Conservation (phyloP, 2,888 invertebrate species). For the Patella pellucida region DNA sequence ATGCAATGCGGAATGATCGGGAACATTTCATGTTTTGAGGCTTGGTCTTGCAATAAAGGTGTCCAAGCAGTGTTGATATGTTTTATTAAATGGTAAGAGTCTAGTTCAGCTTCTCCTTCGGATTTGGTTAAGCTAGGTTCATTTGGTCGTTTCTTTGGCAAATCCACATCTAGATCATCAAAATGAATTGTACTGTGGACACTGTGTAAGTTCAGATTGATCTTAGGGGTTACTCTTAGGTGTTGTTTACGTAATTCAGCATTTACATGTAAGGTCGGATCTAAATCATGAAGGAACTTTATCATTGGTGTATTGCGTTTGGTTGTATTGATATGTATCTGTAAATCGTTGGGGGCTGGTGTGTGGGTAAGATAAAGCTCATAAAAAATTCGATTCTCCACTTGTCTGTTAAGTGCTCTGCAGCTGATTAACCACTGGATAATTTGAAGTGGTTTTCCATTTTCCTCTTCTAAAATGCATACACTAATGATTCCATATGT, state of each 20-base stretch:
- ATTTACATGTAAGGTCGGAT: neutral
- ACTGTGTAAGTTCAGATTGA: neutral
- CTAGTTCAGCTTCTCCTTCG: no score
- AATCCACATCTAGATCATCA: neutral
- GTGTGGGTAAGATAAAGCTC: neutral
- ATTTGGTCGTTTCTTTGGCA: neutral
- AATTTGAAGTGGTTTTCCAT: neutral
- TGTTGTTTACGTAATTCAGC: neutral
- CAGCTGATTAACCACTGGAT: neutral
- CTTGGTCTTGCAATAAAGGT: neutral
- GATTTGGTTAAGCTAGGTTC: no score
- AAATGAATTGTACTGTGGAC: neutral
- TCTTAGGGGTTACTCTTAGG: neutral
- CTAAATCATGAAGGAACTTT: neutral
- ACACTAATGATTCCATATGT: conserved; percentile 2
- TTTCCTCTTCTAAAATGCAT: neutral
- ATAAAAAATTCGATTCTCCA: neutral
- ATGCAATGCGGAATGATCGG: neutral
- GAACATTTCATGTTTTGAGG: neutral
- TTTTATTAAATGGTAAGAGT: neutral
- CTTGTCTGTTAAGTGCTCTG: neutral
- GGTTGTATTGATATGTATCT: neutral
- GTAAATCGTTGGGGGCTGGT: neutral
- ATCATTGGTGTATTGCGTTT: neutral
- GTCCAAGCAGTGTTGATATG: neutral